Evolutionary conservation across 2,113 vertebrate genomes (phyloP), one percentile per base, ranked within the genome.

Genomic region (Cebidichthys violaceus): DNA sequence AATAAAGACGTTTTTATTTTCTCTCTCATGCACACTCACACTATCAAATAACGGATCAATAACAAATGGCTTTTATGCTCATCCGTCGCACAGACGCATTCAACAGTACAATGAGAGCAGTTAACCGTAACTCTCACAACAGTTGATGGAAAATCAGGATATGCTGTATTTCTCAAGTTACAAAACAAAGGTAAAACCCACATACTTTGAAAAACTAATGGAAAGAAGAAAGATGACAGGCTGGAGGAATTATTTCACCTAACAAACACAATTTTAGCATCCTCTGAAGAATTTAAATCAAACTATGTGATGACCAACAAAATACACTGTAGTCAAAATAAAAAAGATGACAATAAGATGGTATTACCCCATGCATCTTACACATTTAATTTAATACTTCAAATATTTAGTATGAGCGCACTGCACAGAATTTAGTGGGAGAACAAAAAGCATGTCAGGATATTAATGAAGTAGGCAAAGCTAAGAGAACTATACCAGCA

Each of bases 381-480:
- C n/a, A 69, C 35, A 52, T 61, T n/a, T 69, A 24, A 50, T 69
- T 22, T 31, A 20, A 43, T 41, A 22, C 59, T 60, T 67, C 10
- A 47, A 45, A 77, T 31, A 59, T 57, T 27, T 29, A 29, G 55
- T 22, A 50, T 45, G 59, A 29, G 37, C 27, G 27, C 27, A 29
- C 18, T 65, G 50, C 45, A 31, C 10, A 17, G 43, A 37, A 64
- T 45, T 45, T 77, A 52, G 64, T 55, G 17, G 3, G 22, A 47
- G 29, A 35, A 77, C 66, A 69, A 43, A 69, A 37, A 65, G 27
- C 47, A 37, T 29, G 47, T 57, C 29, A 27, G 72, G 57, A 57
- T 24, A 62, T 41, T 69, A 75, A 50, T 83, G 47, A 71, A 71
- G 20, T 77, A 11, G 66, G 73, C 37, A 45, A 57, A 43, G 29